These are phyloP conservation scores for Plecturocebus donacophilus DNA, from an alignment of 2,113 vertebrate genomes.

Conservation along the genomic window DNA sequence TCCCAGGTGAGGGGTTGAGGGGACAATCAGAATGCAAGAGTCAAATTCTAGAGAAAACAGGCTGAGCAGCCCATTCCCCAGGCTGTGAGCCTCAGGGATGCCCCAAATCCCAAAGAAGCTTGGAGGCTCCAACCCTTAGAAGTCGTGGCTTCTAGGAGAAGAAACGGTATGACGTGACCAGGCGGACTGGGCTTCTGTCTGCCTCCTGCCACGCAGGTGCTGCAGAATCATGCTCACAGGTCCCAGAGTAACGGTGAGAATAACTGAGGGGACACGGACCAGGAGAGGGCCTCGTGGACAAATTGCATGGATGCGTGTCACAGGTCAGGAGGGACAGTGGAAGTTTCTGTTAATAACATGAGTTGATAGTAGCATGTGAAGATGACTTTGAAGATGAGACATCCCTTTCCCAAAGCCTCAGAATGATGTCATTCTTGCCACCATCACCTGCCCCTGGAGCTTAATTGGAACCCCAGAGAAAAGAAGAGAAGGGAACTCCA, in stretches of 20 bases:
- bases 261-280: background rate
- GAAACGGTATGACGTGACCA: background rate
- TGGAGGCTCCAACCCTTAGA: background rate
- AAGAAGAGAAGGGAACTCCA: background rate
- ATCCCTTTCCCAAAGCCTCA: background rate
- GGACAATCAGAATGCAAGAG: background rate
- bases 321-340: background rate
- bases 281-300: background rate
- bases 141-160: background rate
- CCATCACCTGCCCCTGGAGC: no score
- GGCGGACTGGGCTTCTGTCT: background rate
- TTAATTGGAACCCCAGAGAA: background rate
- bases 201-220: rapidly evolving
- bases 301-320: rapidly evolving
- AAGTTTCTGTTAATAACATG: background rate
- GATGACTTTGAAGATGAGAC: rapidly evolving
- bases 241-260: background rate
- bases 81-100: background rate
- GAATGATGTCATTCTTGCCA: no score
- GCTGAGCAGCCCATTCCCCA: background rate
- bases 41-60: background rate
- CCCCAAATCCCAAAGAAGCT: background rate
- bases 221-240: background rate
- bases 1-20: no score
- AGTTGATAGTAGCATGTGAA: background rate